Base-by-base conservation (phyloP, 1,140 invertebrate genomes). In the Sycophaga agraensis region DNA sequence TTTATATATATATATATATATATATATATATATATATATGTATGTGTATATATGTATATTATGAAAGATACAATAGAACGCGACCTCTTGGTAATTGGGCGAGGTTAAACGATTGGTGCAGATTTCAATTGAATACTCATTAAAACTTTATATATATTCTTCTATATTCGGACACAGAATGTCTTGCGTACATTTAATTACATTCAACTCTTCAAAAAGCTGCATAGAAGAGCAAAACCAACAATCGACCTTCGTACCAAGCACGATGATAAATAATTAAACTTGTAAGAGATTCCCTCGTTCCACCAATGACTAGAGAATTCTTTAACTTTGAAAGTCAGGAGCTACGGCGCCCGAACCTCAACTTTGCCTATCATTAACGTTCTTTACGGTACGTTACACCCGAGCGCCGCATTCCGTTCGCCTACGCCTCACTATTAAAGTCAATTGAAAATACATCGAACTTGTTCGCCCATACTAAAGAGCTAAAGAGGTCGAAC, bases 401-500 rank as follows among this genome's bases (percentile, higher is more conserved):
- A 28, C 24, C 37, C 24, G 8, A 16, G 16, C 28, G 40, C 26
- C 40, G 50, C 59, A 60, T 60, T 60, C 59, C 59, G 14, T 43
- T 24, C 57, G 14, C 49, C 48, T 35, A 46, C 59, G 26, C n/a
- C n/a, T 46, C 24, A 22, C 40, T 22, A 51, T 59, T 53, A 53
- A 60, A 54, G 42, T 53, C 59, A 37, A 53, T 53, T 53, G 40
- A 60, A 60, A 60, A 60, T 60, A 60, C 59, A 60, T 60, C 42
- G 59, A 60, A 60, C 50, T 60, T 60, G 28, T 54, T 46, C 59
- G 59, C n/a, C n/a, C n/a, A n/a, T n/a, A n/a, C n/a, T n/a, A n/a
- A n/a, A n/a, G n/a, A n/a, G n/a, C n/a, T n/a, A n/a, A n/a, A n/a
- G n/a, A n/a, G n/a, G n/a, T n/a, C n/a, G n/a, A n/a, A n/a, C n/a